Base-by-base conservation (phyloP, 1,140 invertebrate species). In the Trichogramma pretiosum region DNA sequence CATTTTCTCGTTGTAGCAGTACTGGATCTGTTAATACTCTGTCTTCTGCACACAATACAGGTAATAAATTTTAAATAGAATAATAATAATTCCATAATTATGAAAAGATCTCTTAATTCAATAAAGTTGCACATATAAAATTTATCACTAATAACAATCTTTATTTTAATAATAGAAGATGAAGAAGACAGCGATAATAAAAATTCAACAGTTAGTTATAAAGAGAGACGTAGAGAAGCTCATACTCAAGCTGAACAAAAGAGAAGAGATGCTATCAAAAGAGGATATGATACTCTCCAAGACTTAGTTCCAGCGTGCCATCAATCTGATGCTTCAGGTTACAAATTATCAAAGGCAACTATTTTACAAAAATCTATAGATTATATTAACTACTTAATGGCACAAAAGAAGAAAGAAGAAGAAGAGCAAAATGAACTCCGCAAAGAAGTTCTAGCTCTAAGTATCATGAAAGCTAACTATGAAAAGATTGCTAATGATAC, bases 211-310 rank as follows among this genome's bases (percentile, higher is more conserved):
- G 68, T 92, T 48, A 92, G 84, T 64, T 96, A 96, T 61, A 95
- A 95, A 70, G 93, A 98, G 59, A 72, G 93, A 21, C 75, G 93
- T 26, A 76, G 93, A 50, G 92, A 97, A 69, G 93, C 93, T 7
- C 93, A 98, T 64, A 98, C 93, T 0, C 90, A 94, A 69, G 94
- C 94, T 3, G 94, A 98, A 69, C 93, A 98, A 68, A 98, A 97
- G 68, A 76, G 94, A 53, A 77, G 93, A 63, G 93, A 98, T 79
- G 93, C 92, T 3, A 97, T 98, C 47, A 97, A 96, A 63, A 93
- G 91, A 68, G 91, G 92, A 2, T 95, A 95, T 67, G 90, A 93
- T 68, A 84, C 85, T 5, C 72, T 95, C 23, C 89, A 94, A 72
- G 85, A 87, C 58, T 69, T 97, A 52, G 92, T 98, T 5, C 94